Conservation (phyloP, 2,888 invertebrate species). For the Fragum fragum region DNA sequence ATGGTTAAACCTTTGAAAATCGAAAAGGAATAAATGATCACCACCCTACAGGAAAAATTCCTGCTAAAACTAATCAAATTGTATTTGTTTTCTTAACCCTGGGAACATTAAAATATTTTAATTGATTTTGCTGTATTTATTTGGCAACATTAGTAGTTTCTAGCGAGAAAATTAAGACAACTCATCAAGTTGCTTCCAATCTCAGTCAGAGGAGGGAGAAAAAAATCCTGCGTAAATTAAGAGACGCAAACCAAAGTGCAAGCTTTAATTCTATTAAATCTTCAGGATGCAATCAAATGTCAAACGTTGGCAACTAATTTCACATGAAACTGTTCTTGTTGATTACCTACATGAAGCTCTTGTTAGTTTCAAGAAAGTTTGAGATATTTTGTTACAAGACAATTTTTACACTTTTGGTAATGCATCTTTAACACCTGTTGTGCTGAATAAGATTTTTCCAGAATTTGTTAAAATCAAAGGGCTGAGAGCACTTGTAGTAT, state of each 20-base stretch:
- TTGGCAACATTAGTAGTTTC: constrained; percentile 25
- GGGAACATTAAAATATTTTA: constrained; percentile 26
- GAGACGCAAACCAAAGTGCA: constrained; percentile 24
- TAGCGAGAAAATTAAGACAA: constrained; percentile 23
- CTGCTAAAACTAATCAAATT: constrained; percentile 18
- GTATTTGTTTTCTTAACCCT: constrained; percentile 26
- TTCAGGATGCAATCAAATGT: constrained; percentile 33
- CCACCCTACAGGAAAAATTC: constrained; percentile 2
- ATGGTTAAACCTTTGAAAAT: too few species aligned
- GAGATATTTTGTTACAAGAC: background rate
- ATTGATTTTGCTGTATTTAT: constrained; percentile 31
- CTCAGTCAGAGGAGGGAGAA: background rate
- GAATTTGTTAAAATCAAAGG: too few species aligned
- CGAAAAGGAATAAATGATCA: background rate
- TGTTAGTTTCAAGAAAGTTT: constrained; percentile 4
- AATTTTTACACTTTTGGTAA: too few species aligned
- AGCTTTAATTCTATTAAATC: constrained; percentile 40
- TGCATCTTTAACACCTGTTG: too few species aligned
- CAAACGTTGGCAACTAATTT: constrained; percentile 33
- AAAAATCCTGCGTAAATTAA: constrained; percentile 33
- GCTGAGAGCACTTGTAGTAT: too few species aligned
- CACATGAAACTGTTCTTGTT: constrained; percentile 14
- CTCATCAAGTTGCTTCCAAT: constrained; percentile 26
- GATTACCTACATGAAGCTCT: constrained; percentile 33
- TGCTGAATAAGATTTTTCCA: too few species aligned